Evolutionary conservation across 2,888 invertebrate genomes (phyloP), one percentile per base, ranked within the genome.

Genomic region (Aquatica leii): DNA sequence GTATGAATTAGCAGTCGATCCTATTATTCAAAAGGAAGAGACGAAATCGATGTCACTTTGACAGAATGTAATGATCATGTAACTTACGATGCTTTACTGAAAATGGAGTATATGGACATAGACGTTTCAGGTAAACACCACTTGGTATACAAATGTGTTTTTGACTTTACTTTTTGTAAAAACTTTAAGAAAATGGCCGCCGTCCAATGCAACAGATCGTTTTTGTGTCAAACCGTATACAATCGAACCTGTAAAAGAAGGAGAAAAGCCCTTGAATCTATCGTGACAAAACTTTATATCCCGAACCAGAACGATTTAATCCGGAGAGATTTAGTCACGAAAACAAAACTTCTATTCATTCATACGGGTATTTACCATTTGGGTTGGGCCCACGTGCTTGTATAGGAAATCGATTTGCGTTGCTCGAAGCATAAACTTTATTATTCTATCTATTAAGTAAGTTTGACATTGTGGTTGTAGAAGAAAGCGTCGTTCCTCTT

Each of bases 81-180:
- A 0, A 81, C 79, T 50, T 87, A 86, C 65, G 85, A 83, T 17
- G 78, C 80, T 0, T 77, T 88, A 0, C 81, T 83, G 57, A 80
- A 79, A 15, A 82, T 87, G 84, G 79, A 80, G 9, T 87, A 87
- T 61, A 74, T 87, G 80, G 87, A 87, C 55, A 86, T 86, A 85
- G 85, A 87, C 0, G 75, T 87, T 0, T 84, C 85, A 72, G 84
- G 79, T 73, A 12, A 40, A 14, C 3, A 40, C 6, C 14, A 12
- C n/a, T 3, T n/a, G 4, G 40, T 3, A 40, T 40, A 34, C 12
- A 4, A n/a, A 2, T 12, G n/a, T 40, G 3, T n/a, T n/a, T n/a
- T 2, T 40, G 3, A 40, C 40, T 3, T 40, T 8, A 34, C 9
- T 12, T 8, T 4, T 40, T 4, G 17, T 59, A 72, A 76, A 77